phyloP scores from a whole-genome alignment of 2,113 vertebrate genomes.

The Astur gentilis region DNA sequence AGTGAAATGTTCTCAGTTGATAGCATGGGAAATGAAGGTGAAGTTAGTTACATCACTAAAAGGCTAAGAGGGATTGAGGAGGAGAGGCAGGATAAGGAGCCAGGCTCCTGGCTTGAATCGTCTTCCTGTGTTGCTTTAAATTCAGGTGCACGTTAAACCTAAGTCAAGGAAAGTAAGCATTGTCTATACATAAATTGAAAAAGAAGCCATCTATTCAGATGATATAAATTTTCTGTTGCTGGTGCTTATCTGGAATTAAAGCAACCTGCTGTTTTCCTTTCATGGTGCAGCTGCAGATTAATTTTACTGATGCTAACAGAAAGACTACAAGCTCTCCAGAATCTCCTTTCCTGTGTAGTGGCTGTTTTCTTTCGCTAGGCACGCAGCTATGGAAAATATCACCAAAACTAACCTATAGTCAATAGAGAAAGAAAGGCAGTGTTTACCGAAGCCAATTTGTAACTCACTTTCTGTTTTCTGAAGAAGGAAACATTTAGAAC shows the following conservation, averaged over 20 bases:
- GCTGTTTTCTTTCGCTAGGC: not conserved
- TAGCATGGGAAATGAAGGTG: not conserved
- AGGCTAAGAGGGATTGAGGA: not conserved
- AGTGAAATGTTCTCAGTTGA: not conserved
- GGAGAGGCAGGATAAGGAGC: not conserved
- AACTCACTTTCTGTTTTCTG: slow-evolving; percentile 51
- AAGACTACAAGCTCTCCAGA: not conserved
- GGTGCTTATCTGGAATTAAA: not conserved
- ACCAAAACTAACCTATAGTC: not conserved
- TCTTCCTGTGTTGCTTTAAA: not conserved
- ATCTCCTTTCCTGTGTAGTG: not conserved
- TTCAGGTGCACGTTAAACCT: not conserved
- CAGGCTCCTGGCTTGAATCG: not conserved
- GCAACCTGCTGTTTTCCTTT: not conserved
- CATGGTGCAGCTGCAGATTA: not conserved
- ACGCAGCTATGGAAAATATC: not conserved
- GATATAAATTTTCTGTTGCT: not conserved
- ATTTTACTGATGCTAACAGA: not conserved
- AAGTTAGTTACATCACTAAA: not conserved
- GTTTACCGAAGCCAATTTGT: slow-evolving; percentile 13
- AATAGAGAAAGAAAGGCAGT: not conserved
- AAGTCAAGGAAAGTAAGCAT: not conserved
- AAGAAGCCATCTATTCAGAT: not conserved
- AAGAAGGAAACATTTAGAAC: not conserved
- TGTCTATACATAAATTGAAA: not conserved